These are phyloP conservation scores for Epinephelus cyanopodus DNA, from an alignment of 2,113 vertebrate genomes.

Conservation along the genomic window DNA sequence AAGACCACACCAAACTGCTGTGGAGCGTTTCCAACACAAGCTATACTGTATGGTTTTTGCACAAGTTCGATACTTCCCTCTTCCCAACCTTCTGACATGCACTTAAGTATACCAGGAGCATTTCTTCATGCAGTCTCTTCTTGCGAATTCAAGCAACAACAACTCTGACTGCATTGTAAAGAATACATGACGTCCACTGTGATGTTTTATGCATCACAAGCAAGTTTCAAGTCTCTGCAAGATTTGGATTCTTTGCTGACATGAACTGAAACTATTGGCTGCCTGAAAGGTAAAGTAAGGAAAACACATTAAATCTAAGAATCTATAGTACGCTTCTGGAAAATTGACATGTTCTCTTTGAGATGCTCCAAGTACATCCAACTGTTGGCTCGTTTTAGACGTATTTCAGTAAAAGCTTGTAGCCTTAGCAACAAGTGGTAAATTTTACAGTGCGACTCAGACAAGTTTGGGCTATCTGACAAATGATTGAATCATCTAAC, in stretches of 20 bases:
- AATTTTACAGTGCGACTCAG: not conserved
- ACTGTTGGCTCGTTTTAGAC: not conserved
- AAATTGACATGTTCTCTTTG: not conserved
- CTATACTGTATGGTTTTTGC: constrained; percentile 11
- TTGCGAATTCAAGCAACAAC: not conserved
- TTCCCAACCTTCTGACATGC: not conserved
- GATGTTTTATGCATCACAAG: constrained; percentile 11
- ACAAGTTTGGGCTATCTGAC: not conserved
- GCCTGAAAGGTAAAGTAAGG: not conserved
- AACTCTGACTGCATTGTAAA: not conserved
- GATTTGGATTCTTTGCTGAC: constrained; percentile 15
- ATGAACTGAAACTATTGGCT: not conserved
- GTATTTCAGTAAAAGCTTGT: not conserved
- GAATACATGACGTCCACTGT: not conserved
- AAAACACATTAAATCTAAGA: not conserved
- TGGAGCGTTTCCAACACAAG: constrained; percentile 22
- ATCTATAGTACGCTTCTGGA: not conserved
- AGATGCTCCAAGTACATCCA: not conserved
- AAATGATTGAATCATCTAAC: not conserved
- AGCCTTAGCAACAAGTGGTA: not conserved
- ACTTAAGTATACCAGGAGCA: not conserved
- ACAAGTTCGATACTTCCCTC: not conserved
- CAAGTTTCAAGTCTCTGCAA: constrained; percentile 26
- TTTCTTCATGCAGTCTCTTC: not conserved
- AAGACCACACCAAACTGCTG: constrained; percentile 21